Base-by-base conservation (phyloP, 2,888 invertebrate genomes). In the Zhuqinia jingwanae region DNA sequence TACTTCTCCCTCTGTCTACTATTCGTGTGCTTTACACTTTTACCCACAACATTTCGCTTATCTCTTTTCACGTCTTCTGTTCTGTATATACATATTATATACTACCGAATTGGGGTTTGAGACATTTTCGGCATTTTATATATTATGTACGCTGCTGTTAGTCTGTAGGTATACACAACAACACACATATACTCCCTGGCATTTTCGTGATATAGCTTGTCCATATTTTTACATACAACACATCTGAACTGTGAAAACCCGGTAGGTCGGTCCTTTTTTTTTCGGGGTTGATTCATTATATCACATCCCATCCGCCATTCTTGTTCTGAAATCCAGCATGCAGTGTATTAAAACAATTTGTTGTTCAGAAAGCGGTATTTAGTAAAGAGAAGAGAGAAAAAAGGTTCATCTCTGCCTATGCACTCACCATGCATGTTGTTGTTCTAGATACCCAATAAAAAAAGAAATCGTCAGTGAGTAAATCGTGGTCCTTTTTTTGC, bases 271-370 rank as follows among this genome's bases (percentile, higher is more conserved):
- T 75, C 75, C 70, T 45, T 77, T 22, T n/a, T n/a, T 13, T 45
- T 78, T 75, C 82, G 75, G 82, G 82, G 82, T 82, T 82, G 75
- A 82, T 53, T 68, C 65, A 50, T 63, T 45, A 63, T 36, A 36
- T 36, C 36, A 36, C 36, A 36, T 6, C 27, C 11, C 27, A 75
- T 82, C 82, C 75, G 82, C 82, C 82, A 82, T 81, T 70, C 53
- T 47, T 25, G 22, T 45, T 68, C 53, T 45, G 5, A 42, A 58
- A 36, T 20, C 10, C 20, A 53, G 30, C 75, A 58, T 77, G 77
- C 42, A 75, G 17, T 25, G 68, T 68, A 56, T 13, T 20, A 15
- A 27, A 50, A 1, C 17, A n/a, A 42, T 11, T 42, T 70, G 5
- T n/a, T 56, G 53, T 53, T 30, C 36, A 56, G 30, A 75, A 75